phyloP scores from a whole-genome alignment of 2,888 invertebrate species.

The Rhingia campestris region DNA sequence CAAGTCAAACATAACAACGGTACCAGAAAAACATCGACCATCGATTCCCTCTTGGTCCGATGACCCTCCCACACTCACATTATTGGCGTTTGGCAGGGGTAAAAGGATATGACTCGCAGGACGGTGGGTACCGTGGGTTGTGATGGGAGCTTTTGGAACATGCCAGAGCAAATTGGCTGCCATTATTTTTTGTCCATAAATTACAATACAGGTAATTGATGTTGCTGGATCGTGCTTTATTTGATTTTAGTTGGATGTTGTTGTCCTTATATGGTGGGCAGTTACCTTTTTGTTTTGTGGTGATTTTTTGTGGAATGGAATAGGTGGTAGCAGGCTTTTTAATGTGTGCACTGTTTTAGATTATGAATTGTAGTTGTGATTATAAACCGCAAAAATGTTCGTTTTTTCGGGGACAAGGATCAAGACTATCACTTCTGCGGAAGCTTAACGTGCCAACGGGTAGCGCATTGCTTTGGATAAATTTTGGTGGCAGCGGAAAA shows the following conservation, averaged over 20 bases:
- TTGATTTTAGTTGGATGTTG: conserved; percentile 36
- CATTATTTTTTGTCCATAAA: conserved; percentile 64
- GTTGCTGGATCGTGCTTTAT: conserved; percentile 51
- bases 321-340: background rate
- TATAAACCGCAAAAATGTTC: no score
- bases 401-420: no score
- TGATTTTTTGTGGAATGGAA: no score
- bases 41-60: background rate
- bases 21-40: conserved; percentile 23
- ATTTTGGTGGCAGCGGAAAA: no score
- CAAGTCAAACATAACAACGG: conserved; percentile 57
- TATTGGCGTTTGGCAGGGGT: conserved; percentile 28
- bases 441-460: no score
- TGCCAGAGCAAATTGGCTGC: conserved; percentile 49
- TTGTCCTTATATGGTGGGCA: conserved; percentile 23
- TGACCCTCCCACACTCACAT: background rate
- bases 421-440: no score
- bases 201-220: conserved; percentile 63
- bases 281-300: background rate
- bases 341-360: background rate
- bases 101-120: conserved; percentile 46
- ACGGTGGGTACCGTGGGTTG: background rate
- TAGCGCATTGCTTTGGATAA: no score
- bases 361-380: no score
- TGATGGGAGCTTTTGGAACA: conserved; percentile 13